A percentile compares a stretch with the other conserved stretches of the same genome.
These are phyloP conservation scores for Pachliopta kotzebuea DNA, from an alignment of 2,888 invertebrate genomes.

Conservation along the genomic window DNA sequence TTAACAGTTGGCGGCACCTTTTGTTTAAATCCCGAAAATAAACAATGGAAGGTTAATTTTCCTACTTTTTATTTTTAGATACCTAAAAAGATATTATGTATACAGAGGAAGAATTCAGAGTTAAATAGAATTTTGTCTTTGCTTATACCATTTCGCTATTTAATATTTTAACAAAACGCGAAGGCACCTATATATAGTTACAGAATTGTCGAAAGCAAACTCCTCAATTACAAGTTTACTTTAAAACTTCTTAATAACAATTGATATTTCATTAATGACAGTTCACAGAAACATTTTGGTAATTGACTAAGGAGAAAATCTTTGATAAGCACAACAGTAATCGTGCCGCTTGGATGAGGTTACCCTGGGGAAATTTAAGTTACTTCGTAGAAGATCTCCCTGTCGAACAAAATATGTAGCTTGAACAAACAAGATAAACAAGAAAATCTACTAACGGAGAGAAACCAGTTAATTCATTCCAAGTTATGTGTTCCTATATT, in stretches of 20 bases:
- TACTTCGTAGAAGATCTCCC: constrained; percentile 16
- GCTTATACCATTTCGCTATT: neutral
- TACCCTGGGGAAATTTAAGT: constrained; percentile 26
- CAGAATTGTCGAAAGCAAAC: neutral
- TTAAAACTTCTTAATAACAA: neutral
- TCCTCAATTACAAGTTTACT: neutral
- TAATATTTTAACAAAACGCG: neutral
- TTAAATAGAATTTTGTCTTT: neutral
- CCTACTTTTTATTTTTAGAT: too few species aligned
- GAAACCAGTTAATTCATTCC: neutral
- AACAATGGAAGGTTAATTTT: too few species aligned
- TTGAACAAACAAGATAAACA: constrained; percentile 19
- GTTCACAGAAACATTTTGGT: neutral
- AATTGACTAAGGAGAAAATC: constrained; percentile 8
- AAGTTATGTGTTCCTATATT: too few species aligned
- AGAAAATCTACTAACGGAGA: constrained; percentile 1
- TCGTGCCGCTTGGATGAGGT: constrained; percentile 16
- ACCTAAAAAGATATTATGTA: too few species aligned
- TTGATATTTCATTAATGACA: neutral
- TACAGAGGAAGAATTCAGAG: too few species aligned
- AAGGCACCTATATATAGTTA: neutral
- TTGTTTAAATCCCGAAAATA: too few species aligned
- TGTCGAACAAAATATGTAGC: constrained; percentile 18
- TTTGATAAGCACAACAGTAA: constrained; percentile 10
- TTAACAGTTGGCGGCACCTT: too few species aligned